Conservation (phyloP, 2,888 invertebrate genomes). For the Macroteleia sp. region DNA sequence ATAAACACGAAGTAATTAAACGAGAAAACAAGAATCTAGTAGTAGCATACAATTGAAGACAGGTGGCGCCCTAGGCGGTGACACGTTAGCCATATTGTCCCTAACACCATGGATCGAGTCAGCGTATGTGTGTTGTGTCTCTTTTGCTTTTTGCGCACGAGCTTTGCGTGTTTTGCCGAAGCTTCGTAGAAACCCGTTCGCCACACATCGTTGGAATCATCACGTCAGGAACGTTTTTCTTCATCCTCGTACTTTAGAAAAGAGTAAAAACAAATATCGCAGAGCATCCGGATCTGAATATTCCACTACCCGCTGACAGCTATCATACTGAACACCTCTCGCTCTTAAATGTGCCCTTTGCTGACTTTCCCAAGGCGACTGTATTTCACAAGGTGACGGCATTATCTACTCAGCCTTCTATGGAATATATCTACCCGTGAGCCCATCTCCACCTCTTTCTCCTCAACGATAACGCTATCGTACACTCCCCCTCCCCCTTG, state of each 20-base stretch:
- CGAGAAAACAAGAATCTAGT: slow-evolving; percentile 12
- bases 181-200: slow-evolving; percentile 66
- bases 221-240: slow-evolving; percentile 50
- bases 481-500: slow-evolving; percentile 76
- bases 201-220: slow-evolving; percentile 50
- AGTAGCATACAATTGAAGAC: slow-evolving; percentile 24
- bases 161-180: slow-evolving; percentile 71
- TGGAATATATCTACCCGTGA: slow-evolving; percentile 56
- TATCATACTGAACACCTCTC: slow-evolving; percentile 66
- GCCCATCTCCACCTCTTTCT: slow-evolving; percentile 24
- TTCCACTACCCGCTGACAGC: slow-evolving; percentile 63
- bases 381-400: slow-evolving; percentile 64
- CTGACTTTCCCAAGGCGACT: slow-evolving; percentile 63
- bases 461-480: slow-evolving; percentile 56
- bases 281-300: slow-evolving; percentile 48
- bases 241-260: slow-evolving; percentile 52
- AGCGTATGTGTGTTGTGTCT: slow-evolving; percentile 41
- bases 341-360: slow-evolving; percentile 62
- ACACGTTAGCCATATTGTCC: slow-evolving; percentile 30
- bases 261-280: slow-evolving; percentile 50
- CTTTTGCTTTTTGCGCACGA: slow-evolving; percentile 66
- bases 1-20: slow-evolving; percentile 3
- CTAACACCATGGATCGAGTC: slow-evolving; percentile 28
- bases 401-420: slow-evolving; percentile 64
- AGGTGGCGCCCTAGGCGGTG: slow-evolving; percentile 11